Evolutionary conservation across 2,888 invertebrate genomes (phyloP).

Genomic region (Cantharis rustica): DNA sequence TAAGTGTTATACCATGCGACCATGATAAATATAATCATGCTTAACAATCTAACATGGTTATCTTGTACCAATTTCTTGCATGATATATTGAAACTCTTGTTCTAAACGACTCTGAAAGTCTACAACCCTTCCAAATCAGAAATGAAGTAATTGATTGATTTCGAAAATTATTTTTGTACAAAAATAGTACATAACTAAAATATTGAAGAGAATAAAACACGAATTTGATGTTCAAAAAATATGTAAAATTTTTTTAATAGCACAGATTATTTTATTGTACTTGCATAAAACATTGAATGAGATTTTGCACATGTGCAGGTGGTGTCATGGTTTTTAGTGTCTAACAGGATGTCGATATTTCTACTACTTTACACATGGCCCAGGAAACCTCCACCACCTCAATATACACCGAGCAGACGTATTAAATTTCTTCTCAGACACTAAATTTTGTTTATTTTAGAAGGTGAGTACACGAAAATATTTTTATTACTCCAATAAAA

Average conservation of each 20-base stretch:
- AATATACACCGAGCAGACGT: conserved; percentile 4
- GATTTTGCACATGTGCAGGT: conserved; percentile 14
- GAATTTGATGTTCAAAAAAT: not conserved
- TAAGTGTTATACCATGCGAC: not conserved
- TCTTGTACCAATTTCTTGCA: not conserved
- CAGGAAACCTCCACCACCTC: conserved; percentile 11
- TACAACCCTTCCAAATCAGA: not conserved
- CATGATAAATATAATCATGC: not conserved
- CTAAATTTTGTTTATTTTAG: not conserved
- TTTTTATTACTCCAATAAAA: not conserved
- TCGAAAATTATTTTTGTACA: too few species aligned
- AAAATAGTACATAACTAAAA: too few species aligned
- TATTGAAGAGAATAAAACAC: not conserved
- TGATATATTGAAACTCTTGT: not conserved
- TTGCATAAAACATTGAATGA: not conserved
- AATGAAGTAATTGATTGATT: too few species aligned
- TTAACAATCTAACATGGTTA: not conserved
- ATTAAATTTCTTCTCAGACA: conserved; percentile 3
- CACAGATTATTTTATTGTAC: not conserved
- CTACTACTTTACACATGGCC: conserved; percentile 4
- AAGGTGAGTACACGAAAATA: not conserved
- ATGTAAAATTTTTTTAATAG: not conserved
- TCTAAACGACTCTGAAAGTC: too few species aligned
- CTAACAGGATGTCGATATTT: conserved; percentile 12
- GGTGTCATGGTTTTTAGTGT: not conserved